Evolutionary conservation across 2,888 invertebrate genomes (phyloP).

Genomic region (Proisotoma minuta): DNA sequence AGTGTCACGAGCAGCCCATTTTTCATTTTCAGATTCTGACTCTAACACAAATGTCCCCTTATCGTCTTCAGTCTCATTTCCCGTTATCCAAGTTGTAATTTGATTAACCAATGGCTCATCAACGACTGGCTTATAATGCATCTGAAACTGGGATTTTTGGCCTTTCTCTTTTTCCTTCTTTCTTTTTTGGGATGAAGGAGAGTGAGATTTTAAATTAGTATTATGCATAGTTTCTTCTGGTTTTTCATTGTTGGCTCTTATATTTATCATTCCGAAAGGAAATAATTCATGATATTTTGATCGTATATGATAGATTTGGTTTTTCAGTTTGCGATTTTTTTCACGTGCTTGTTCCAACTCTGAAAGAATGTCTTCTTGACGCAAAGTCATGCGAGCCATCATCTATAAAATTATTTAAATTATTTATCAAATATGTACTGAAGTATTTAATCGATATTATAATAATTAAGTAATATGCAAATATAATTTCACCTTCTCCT

Average conservation of each 20-base stretch:
- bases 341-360: slow-evolving; percentile 34
- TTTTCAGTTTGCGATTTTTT: slow-evolving; percentile 35
- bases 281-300: slow-evolving; percentile 40
- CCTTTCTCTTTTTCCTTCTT: background rate
- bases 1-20: no score
- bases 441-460: no score
- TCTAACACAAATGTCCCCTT: background rate
- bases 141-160: no score
- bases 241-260: background rate
- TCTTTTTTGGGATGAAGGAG: background rate
- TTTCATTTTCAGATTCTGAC: no score
- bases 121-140: no score
- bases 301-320: slow-evolving; percentile 38
- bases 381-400: slow-evolving; percentile 21
- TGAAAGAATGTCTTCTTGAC: slow-evolving; percentile 38
- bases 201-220: no score
- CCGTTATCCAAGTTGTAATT: background rate
- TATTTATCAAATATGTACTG: no score
- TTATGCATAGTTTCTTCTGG: background rate
- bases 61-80: background rate
- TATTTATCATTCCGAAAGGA: slow-evolving; percentile 12
- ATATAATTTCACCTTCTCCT: slow-evolving; percentile 17
- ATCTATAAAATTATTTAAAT: slow-evolving; percentile 23
- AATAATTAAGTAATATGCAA: background rate
- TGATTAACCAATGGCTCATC: no score